Base-by-base conservation (phyloP, 2,113 vertebrate genomes). In the Cochlearius cochlearius region DNA sequence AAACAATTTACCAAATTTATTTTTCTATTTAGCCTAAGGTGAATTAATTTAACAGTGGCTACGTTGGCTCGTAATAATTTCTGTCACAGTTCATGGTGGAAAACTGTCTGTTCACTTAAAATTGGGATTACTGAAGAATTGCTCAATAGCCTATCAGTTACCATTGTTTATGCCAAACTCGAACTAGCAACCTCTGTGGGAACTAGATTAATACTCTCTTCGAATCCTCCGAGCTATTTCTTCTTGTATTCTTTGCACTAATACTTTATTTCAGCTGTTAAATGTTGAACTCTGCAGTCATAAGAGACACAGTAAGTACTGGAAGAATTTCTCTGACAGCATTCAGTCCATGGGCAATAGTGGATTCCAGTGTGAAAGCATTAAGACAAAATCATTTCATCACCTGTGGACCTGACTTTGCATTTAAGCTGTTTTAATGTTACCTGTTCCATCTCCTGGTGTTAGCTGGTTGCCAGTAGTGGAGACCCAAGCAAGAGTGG, bases 301-400 rank as follows among this genome's bases (percentile, higher is more conserved):
- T 63, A 52, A 92, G 72, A 92, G 83, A 25, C 55, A 38, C 41
- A 26, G 41, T 73, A 85, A 92, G 90, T 92, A 87, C 53, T 80
- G 86, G 87, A 78, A 86, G 39, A 67, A 84, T 90, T 83, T 88
- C 90, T 66, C 55, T 69, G 82, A 88, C 96, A 87, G 64, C 47
- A 16, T 58, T 80, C 43, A 23, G 87, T 82, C 86, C 62, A 39
- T 91, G 84, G 84, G 30, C 68, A 69, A 14, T 96, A 95, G 95
- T 85, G 91, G 86, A 73, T 66, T 62, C 69, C 69, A 52, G 67
- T n/a, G 67, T 62, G 68, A 92, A 91, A 64, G 83, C 82, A 86
- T 90, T 78, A 89, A 75, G 92, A 90, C 59, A 97, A 93, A 89
- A 92, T 38, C 52, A 32, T 93, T 97, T 95, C 87, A 58, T 91